A percentile compares a stretch with the other conserved stretches of the same genome.
Evolutionary conservation across 2,888 invertebrate species (phyloP).

Genomic region (Chrysodeixis includens): DNA sequence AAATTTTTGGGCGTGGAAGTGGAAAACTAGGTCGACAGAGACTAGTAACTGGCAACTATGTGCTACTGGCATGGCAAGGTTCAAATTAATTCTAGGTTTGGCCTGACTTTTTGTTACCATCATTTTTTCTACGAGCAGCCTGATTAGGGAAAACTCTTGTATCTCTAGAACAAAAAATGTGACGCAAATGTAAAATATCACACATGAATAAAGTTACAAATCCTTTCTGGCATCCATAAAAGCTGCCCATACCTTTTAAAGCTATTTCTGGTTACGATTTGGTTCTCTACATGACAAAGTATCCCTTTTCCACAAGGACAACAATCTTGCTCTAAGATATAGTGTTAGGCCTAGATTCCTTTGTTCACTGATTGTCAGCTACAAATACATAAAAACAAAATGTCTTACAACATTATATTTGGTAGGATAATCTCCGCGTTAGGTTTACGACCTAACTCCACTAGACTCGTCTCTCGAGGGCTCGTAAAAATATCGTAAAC

Average conservation of each 20-base stretch:
- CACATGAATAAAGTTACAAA: neutral
- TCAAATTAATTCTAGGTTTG: neutral
- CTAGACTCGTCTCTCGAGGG: conserved; percentile 4
- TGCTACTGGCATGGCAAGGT: neutral
- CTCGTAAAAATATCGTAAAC: conserved; percentile 52
- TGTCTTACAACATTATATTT: neutral
- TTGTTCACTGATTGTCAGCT: neutral
- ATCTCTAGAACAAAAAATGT: no score
- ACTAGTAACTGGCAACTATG: neutral
- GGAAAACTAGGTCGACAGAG: neutral
- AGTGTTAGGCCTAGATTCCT: neutral
- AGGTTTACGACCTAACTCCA: conserved; percentile 18
- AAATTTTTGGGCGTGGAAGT: neutral
- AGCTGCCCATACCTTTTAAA: no score
- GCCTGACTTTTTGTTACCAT: neutral
- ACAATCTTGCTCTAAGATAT: no score
- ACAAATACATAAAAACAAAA: neutral
- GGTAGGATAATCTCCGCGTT: conserved; percentile 8
- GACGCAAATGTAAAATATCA: no score
- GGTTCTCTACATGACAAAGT: no score
- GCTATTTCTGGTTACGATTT: no score
- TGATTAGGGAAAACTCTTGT: no score
- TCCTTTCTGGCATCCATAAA: neutral
- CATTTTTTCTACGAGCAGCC: no score
- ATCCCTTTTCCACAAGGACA: no score